These are phyloP conservation scores for Zelostemma sp. DNA, from an alignment of 1,140 invertebrate genomes.

Conservation along the genomic window DNA sequence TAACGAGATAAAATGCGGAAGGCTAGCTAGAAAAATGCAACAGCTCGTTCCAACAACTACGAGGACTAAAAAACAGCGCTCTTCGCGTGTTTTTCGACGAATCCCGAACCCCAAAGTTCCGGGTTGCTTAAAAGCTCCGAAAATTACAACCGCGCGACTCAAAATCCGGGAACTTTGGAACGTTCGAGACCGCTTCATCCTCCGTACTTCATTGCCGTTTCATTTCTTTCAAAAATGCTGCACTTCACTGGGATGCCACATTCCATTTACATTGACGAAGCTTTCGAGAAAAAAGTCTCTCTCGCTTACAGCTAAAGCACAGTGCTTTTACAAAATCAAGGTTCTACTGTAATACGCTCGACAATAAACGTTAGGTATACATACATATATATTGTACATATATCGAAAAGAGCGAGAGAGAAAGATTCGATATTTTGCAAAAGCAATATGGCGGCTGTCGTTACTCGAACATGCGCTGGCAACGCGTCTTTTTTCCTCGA, in stretches of 20 bases:
- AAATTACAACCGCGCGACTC: too few relatives aligned
- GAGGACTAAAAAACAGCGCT: too few relatives aligned
- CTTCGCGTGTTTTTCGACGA: too few relatives aligned
- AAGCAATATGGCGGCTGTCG: conserved; percentile 55
- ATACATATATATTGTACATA: conserved; percentile 49
- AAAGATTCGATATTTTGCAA: conserved; percentile 54
- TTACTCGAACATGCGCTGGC: neutral
- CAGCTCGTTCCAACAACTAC: conserved; percentile 68
- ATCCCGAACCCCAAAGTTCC: too few relatives aligned
- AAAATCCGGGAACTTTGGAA: conserved; percentile 14
- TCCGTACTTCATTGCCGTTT: conserved; percentile 47
- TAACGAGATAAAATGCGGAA: conserved; percentile 66
- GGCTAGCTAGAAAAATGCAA: conserved; percentile 69
- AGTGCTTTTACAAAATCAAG: conserved; percentile 60
- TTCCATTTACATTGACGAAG: conserved; percentile 71
- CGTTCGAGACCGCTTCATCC: conserved; percentile 23
- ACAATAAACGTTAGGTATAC: conserved; percentile 47
- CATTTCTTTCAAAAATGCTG: conserved; percentile 64
- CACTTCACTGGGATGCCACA: conserved; percentile 69
- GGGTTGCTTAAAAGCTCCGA: too few relatives aligned
- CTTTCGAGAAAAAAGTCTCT: conserved; percentile 64
- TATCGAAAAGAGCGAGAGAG: conserved; percentile 46
- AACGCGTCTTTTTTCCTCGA: neutral
- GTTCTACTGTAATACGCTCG: conserved; percentile 54
- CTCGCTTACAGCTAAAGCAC: conserved; percentile 57